A percentile compares a stretch with the other conserved stretches of the same genome.
phyloP scores from a whole-genome alignment of 2,797 vertebrate species.

The Protosalanx chinensis region DNA sequence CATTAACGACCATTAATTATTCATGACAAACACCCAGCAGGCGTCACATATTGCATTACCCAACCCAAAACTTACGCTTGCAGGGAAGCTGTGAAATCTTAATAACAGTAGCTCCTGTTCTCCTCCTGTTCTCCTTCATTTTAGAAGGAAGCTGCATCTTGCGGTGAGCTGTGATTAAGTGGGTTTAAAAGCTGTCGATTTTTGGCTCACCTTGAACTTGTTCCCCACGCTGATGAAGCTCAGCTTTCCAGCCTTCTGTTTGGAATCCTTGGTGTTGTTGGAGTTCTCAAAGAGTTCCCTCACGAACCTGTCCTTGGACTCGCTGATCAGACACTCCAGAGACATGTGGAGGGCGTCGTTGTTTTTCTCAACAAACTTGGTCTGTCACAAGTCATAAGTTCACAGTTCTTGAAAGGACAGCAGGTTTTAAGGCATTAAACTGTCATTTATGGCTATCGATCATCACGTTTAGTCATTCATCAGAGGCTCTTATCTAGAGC shows the following conservation, averaged over 20 bases:
- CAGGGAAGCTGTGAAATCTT: too few relatives aligned
- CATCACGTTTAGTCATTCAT: too few relatives aligned
- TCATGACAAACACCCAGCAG: too few relatives aligned
- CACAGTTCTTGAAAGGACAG: neutral
- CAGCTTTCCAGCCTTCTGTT: conserved; percentile 95
- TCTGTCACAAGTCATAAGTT: conserved; percentile 65
- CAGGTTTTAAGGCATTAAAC: neutral
- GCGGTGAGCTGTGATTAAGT: neutral
- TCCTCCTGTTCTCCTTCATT: too few relatives aligned
- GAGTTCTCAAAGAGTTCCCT: conserved; percentile 85
- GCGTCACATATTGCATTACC: too few relatives aligned
- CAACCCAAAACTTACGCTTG: too few relatives aligned
- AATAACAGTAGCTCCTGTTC: too few relatives aligned
- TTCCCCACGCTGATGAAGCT: conserved; percentile 97
- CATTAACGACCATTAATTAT: too few relatives aligned
- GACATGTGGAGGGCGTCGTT: conserved; percentile 97
- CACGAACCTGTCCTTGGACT: conserved; percentile 91
- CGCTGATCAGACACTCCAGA: conserved; percentile 88
- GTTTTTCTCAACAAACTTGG: conserved; percentile 97
- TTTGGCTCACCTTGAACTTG: conserved; percentile 89
- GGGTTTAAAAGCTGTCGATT: neutral
- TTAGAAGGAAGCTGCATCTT: too few relatives aligned
- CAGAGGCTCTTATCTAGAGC: too few relatives aligned
- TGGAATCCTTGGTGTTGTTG: conserved; percentile 85
- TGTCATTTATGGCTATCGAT: neutral